Evolutionary conservation across 2,797 vertebrate genomes (phyloP), one percentile per base, ranked within the genome.

Genomic region (Malacoctenus gilli): DNA sequence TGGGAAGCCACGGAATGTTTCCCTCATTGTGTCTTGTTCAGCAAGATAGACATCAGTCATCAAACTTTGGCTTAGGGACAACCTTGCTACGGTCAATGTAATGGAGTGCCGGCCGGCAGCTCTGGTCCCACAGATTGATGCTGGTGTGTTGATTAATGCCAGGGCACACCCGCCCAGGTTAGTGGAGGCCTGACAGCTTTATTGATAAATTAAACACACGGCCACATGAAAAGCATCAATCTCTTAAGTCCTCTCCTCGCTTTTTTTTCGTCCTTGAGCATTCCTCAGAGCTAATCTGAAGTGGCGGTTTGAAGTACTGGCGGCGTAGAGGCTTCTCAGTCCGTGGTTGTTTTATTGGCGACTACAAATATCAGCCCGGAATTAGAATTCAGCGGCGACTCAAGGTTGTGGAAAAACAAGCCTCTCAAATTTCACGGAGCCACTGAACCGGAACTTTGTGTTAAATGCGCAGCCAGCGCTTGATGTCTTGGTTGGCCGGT

Each of bases 131-230:
- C 75, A 86, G 88, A 89, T 86, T 85, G 86, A 91, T 89, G 84
- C 73, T 19, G 69, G 44, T 43, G 72, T 59, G 69, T 85, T 90
- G 88, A 91, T 88, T 79, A 84, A 90, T 86, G 79, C 80, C 48
- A 52, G 60, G 58, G 53, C 67, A 79, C 77, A 81, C 62, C 73
- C 71, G 65, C 78, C 82, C 87, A 87, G 72, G 84, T 89, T 88
- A 87, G 84, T 82, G 66, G 72, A 81, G 67, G 58, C 71, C 70
- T 83, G 87, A 86, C 87, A 87, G 86, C 71, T 87, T 89, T 86
- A 90, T 87, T 87, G 90, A 90, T 86, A 80, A 89, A 91, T 91
- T 85, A 87, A 88, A 87, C 61, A 82, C 79, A 75, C 52, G 77
- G 76, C 69, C 49, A 65, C 79, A 73, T 76, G 81, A 82, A 89